Conservation (phyloP, 2,113 vertebrate genomes). For the Cebidichthys violaceus region DNA sequence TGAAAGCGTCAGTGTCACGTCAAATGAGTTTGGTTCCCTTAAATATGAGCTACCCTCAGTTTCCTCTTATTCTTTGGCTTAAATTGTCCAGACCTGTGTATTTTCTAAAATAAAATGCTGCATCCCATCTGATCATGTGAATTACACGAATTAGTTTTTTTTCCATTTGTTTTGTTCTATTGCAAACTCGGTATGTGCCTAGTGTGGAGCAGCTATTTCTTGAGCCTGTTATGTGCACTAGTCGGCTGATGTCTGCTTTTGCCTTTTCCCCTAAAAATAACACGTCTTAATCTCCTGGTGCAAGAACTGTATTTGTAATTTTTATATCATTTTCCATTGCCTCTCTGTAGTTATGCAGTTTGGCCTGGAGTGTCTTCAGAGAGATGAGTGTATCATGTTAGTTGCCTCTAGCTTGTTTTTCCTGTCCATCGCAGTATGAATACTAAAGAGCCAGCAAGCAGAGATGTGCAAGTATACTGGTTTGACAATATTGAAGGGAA, state of each 20-base stretch:
- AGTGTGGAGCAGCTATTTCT: slow-evolving; percentile 10
- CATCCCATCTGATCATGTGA: not conserved
- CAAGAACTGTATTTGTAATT: slow-evolving; percentile 17
- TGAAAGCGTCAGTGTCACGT: not conserved
- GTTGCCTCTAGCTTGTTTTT: slow-evolving; percentile 23
- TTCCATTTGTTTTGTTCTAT: not conserved
- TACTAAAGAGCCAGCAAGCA: slow-evolving; percentile 1
- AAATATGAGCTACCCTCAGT: not conserved
- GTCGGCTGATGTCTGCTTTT: slow-evolving; percentile 14
- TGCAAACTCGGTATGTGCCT: not conserved
- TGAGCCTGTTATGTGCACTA: slow-evolving; percentile 15
- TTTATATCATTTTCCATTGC: slow-evolving; percentile 23
- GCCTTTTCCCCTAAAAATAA: slow-evolving; percentile 12
- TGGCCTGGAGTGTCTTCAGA: slow-evolving; percentile 12
- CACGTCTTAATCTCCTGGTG: slow-evolving; percentile 28
- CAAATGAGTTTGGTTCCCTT: not conserved
- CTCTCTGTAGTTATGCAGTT: slow-evolving; percentile 15
- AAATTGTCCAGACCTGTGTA: not conserved
- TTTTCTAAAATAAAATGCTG: not conserved
- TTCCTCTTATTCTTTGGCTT: not conserved
- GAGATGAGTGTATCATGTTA: slow-evolving; percentile 25
- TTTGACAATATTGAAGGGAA: not conserved
- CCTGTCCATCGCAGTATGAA: slow-evolving; percentile 13
- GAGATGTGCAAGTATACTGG: not conserved
- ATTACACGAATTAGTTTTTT: not conserved